A percentile compares a stretch with the other conserved stretches of the same genome.
These are phyloP conservation scores for Actinemys pallida DNA, from an alignment of 2,113 vertebrate genomes.

Conservation along the genomic window DNA sequence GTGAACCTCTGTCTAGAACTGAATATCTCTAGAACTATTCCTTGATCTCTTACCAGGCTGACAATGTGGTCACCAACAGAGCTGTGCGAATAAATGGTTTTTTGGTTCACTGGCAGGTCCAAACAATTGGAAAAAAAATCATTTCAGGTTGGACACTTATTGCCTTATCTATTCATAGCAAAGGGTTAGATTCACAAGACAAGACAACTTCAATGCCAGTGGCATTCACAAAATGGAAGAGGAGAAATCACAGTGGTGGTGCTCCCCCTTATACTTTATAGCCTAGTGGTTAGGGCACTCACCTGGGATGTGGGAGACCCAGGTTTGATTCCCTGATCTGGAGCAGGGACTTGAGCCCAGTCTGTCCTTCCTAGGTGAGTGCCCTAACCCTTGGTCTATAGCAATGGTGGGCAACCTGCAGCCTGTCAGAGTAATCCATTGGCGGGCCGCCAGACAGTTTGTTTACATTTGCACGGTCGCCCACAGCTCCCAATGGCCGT, in stretches of 20 bases:
- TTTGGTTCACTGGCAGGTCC: neutral
- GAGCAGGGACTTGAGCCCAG: neutral
- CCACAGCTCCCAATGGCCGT: no score
- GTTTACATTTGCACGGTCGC: no score
- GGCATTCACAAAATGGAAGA: neutral
- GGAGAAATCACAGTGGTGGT: neutral
- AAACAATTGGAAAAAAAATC: neutral
- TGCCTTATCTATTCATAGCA: neutral
- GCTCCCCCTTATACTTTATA: neutral
- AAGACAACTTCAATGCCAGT: no score
- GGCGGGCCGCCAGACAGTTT: no score
- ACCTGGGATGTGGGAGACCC: neutral
- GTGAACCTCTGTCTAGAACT: fast-evolving
- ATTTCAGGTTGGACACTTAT: neutral
- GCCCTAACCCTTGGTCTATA: no score
- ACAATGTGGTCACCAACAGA: neutral
- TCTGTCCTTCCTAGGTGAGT: neutral
- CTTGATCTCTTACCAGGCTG: neutral
- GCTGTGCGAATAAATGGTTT: neutral
- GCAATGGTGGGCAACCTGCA: no score
- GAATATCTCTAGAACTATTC: neutral
- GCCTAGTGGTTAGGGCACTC: neutral
- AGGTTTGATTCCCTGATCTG: neutral
- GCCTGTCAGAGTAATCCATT: no score
- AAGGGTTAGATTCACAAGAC: neutral